These are phyloP conservation scores for Habrosyne pyritoides DNA, from an alignment of 2,888 invertebrate genomes.

Conservation along the genomic window DNA sequence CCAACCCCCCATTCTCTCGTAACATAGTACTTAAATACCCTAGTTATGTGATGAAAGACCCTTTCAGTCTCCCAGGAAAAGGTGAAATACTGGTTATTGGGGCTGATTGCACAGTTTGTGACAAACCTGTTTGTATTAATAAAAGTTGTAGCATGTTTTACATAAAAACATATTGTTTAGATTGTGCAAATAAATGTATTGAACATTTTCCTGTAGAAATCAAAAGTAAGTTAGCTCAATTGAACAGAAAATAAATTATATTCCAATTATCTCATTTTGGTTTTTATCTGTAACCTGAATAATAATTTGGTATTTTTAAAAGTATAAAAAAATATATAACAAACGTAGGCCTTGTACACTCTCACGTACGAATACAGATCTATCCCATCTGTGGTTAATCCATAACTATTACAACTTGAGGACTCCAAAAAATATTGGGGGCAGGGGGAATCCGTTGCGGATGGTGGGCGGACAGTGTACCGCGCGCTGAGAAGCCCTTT, in stretches of 20 bases:
- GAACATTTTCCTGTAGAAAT: constrained; percentile 88
- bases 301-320: no score
- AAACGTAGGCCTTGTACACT: no score
- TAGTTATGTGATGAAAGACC: constrained; percentile 92
- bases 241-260: constrained; percentile 46
- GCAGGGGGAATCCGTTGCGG: no score
- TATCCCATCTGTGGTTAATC: no score
- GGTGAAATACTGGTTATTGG: constrained; percentile 92
- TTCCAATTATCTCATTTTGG: neutral
- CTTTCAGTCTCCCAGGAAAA: constrained; percentile 89
- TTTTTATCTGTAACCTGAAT: no score
- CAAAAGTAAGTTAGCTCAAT: constrained; percentile 83
- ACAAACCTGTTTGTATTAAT: constrained; percentile 87
- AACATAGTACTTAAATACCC: constrained; percentile 87
- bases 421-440: no score
- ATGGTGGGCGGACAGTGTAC: no score
- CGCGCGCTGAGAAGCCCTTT: no score
- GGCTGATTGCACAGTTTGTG: constrained; percentile 88
- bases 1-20: constrained; percentile 88
- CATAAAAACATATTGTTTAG: constrained; percentile 87
- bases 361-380: no score
- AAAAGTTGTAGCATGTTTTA: constrained; percentile 92
- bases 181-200: constrained; percentile 85
- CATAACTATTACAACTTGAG: no score
- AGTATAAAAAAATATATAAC: no score